These are phyloP conservation scores for Tetraodon nigroviridis DNA, from an alignment of 2,113 vertebrate species.

Conservation along the genomic window DNA sequence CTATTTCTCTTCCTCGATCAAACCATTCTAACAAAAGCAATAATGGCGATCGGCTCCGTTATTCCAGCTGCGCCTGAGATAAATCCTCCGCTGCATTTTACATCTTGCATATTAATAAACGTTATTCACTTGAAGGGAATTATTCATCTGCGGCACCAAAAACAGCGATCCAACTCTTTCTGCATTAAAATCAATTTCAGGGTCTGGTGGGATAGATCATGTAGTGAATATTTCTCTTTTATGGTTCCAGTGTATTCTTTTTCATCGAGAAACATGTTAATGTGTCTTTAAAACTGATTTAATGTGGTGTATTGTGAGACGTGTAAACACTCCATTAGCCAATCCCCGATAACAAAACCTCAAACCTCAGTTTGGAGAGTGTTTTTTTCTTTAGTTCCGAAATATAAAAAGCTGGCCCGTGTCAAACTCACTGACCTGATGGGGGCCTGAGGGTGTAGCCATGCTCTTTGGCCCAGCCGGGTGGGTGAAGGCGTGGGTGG, in stretches of 20 bases:
- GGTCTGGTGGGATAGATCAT: slow-evolving; percentile 7
- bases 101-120: slow-evolving; percentile 28
- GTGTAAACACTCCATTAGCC: not conserved
- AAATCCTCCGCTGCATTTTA: not conserved
- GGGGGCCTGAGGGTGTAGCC: slow-evolving; percentile 83
- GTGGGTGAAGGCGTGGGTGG: slow-evolving; percentile 87
- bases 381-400: slow-evolving; percentile 6
- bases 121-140: slow-evolving; percentile 10
- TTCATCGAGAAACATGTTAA: too few relatives aligned
- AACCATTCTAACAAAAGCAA: not conserved
- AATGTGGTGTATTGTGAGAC: not conserved
- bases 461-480: slow-evolving; percentile 88
- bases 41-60: not conserved
- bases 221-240: not conserved
- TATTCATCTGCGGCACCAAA: slow-evolving; percentile 1
- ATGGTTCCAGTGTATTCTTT: too few relatives aligned
- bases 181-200: slow-evolving; percentile 31
- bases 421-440: slow-evolving; percentile 73
- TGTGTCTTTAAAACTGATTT: too few relatives aligned
- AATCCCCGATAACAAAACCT: not conserved
- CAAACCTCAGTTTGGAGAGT: slow-evolving; percentile 5
- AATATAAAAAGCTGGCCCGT: slow-evolving; percentile 12
- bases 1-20: not conserved
- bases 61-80: slow-evolving; percentile 14
- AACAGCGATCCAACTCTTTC: slow-evolving; percentile 21